Evolutionary conservation across 2,888 invertebrate genomes (phyloP).

Genomic region (Leucozona laternaria): DNA sequence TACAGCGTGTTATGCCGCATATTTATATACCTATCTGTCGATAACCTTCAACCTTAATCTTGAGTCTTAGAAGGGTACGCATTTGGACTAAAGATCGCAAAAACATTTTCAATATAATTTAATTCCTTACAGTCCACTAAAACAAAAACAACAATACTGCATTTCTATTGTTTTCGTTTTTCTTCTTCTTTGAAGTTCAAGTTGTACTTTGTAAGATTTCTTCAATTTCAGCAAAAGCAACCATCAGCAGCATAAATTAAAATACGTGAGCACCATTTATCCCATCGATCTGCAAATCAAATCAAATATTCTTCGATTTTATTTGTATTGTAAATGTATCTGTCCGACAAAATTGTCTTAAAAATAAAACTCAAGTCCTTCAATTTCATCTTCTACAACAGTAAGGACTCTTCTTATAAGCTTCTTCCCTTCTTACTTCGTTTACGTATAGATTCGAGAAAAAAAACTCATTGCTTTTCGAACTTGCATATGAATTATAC

Average conservation of each 20-base stretch:
- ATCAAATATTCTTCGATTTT: constrained; percentile 47
- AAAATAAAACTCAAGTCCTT: constrained; percentile 27
- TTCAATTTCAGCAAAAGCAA: not conserved
- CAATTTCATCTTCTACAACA: constrained; percentile 33
- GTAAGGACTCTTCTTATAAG: constrained; percentile 50
- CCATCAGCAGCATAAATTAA: not conserved
- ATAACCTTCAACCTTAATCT: too few relatives aligned
- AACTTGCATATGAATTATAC: constrained; percentile 57
- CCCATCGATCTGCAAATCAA: constrained; percentile 41
- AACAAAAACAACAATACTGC: too few relatives aligned
- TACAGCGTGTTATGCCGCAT: too few relatives aligned
- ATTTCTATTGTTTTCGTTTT: too few relatives aligned
- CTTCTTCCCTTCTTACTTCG: constrained; percentile 21
- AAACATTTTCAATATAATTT: too few relatives aligned
- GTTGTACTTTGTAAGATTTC: not conserved
- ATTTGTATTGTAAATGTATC: not conserved
- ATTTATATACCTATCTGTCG: too few relatives aligned
- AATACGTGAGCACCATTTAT: constrained; percentile 33
- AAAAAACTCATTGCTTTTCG: constrained; percentile 28
- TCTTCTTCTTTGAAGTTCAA: too few relatives aligned
- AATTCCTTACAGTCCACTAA: too few relatives aligned
- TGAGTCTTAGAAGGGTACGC: too few relatives aligned
- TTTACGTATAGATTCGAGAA: constrained; percentile 45
- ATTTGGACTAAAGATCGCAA: too few relatives aligned
- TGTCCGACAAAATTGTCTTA: constrained; percentile 39